Evolutionary conservation across 2,113 vertebrate genomes (phyloP).

Genomic region (Onychostoma macrolepis): DNA sequence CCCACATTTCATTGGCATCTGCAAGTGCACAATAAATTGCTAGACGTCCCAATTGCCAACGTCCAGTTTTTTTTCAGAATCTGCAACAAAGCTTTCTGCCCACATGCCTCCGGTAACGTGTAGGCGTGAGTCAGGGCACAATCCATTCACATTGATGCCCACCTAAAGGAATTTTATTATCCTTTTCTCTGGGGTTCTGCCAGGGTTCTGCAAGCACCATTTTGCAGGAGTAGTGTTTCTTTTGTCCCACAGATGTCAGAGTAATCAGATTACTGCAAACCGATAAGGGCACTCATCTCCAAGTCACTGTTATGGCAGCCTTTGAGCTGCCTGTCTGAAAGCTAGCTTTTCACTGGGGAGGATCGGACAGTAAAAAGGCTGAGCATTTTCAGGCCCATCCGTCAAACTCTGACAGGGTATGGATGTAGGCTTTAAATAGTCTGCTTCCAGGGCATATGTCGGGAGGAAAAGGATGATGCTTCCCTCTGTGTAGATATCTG

Average conservation of each 20-base stretch:
- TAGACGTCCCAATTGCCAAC: background rate
- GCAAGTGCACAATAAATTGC: slow-evolving; percentile 59
- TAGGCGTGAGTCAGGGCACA: slow-evolving; percentile 3
- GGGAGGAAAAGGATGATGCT: background rate
- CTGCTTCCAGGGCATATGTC: slow-evolving; percentile 29
- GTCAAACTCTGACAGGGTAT: slow-evolving; percentile 47
- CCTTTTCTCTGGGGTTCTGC: slow-evolving; percentile 60
- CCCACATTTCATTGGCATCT: slow-evolving; percentile 49
- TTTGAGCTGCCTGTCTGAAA: slow-evolving; percentile 51
- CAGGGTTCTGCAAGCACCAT: slow-evolving; percentile 58
- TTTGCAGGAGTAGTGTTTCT: slow-evolving; percentile 56
- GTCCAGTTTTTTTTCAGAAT: background rate
- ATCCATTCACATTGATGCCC: slow-evolving; percentile 62
- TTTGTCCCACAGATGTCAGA: slow-evolving; percentile 68
- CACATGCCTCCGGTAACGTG: background rate
- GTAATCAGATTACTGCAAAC: slow-evolving; percentile 73
- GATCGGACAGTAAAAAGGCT: slow-evolving; percentile 29
- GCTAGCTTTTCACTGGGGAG: slow-evolving; percentile 40
- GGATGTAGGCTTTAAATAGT: slow-evolving; percentile 34
- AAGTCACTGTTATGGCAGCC: slow-evolving; percentile 53
- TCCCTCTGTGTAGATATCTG: slow-evolving; percentile 34
- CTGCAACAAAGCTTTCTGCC: background rate
- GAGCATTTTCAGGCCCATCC: slow-evolving; percentile 38
- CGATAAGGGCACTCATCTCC: slow-evolving; percentile 62
- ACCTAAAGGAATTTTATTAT: slow-evolving; percentile 56